Evolutionary conservation across 2,113 vertebrate species (phyloP), one percentile per base, ranked within the genome.

Genomic region (Callipepla californica): DNA sequence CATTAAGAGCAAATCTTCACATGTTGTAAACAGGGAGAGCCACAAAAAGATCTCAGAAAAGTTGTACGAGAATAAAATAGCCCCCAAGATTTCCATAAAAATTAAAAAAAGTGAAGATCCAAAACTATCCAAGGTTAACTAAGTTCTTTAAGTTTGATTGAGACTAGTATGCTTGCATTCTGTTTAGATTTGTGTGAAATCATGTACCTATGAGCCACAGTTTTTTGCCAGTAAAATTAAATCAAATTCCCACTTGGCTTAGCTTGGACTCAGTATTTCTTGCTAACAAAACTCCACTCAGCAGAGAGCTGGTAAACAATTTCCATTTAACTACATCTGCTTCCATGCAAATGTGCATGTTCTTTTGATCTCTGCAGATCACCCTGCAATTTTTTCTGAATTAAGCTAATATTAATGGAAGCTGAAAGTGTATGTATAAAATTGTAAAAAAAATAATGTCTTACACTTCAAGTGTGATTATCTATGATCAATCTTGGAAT

Each of bases 151-250:
- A 92, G 50, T 23, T 83, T 77, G 50, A 77, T 76, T 66, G 66
- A 89, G 48, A 61, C 30, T 47, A 12, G 32, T 73, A 21, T 69
- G 28, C 92, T 90, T 86, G 65, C 50, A 57, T 85, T 83, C 82
- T 90, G 72, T 59, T 88, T 65, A 93, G 63, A 78, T 85, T 55
- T 92, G 16, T 95, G 82, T 88, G 82, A 94, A 96, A 94, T 89
- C 87, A 59, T 62, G 50, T 87, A 85, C 42, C 55, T 91, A 85
- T 44, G 22, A 94, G 85, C 48, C 57, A 85, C 65, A 72, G 83
- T 59, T 78, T 42, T 28, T 87, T 88, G 88, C 79, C 80, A 92
- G 38, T 59, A 80, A 90, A 96, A 92, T 75, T 42, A 95, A 95
- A 93, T 91, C 80, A 89, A 70, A 76, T 8, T 57, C 74, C 85